These are phyloP conservation scores for Momotus momota DNA, from an alignment of 2,797 vertebrate genomes.

Conservation along the genomic window DNA sequence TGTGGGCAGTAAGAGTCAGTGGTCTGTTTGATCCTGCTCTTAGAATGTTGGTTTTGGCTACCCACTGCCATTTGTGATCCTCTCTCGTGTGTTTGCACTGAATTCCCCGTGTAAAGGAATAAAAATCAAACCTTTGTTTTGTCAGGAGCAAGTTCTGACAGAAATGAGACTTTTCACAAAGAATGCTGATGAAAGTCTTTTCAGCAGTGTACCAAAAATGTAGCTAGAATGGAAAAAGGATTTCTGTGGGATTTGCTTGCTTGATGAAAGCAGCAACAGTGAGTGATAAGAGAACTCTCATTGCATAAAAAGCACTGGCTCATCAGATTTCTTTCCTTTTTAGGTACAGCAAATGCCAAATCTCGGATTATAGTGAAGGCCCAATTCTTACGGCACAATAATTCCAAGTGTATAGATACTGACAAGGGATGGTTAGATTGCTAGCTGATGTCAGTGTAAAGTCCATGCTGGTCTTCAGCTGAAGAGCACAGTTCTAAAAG, in stretches of 20 bases:
- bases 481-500: neutral
- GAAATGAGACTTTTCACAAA: neutral
- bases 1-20: neutral
- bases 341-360: neutral
- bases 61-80: neutral
- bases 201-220: neutral
- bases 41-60: neutral
- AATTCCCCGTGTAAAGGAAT: neutral
- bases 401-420: neutral
- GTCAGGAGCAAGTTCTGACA: neutral
- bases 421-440: neutral
- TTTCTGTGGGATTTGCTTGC: neutral
- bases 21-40: neutral
- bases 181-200: neutral
- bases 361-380: neutral
- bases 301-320: neutral
- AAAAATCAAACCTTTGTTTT: neutral
- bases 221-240: neutral
- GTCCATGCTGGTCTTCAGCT: neutral
- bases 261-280: neutral
- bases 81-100: neutral
- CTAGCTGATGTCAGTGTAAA: neutral
- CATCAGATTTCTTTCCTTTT: neutral
- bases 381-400: neutral
- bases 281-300: neutral